Base-by-base conservation (phyloP, 2,113 vertebrate genomes). In the Nothoprocta pentlandii region DNA sequence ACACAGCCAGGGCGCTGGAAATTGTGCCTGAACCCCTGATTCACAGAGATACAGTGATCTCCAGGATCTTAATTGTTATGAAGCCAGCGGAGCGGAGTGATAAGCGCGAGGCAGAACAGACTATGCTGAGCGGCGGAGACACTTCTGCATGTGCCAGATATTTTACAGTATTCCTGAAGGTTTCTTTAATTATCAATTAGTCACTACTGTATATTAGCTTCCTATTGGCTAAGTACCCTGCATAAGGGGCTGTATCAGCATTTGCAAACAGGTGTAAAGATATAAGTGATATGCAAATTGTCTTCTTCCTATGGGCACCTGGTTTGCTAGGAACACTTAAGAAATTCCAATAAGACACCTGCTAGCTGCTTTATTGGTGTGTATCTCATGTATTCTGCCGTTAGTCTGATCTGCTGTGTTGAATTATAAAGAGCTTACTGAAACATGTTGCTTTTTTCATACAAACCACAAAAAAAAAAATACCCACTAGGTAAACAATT, bases 261-360 rank as follows among this genome's bases (percentile, higher is more conserved):
- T 94, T 95, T 89, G 46, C 85, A 94, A 95, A 85, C 89, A 97
- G 85, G 96, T 96, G 96, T 94, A 88, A 96, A 94, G 86, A 89
- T 83, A 80, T 66, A 95, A 94, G 86, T 74, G 84, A 87, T 93
- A 81, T 26, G 70, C 77, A 96, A 96, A 97, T 95, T 91, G 81
- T 93, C 87, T 85, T 84, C 79, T 96, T 97, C 69, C 68, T 86
- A 76, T 70, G 94, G 97, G 93, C 84, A 96, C 91, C 92, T 97
- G 90, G 56, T 88, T 97, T 94, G 83, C 85, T 94, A 71, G 94
- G 96, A 96, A 92, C 80, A 85, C 81, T 90, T 92, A 85, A 95
- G 93, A 95, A 96, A 92, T 96, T 95, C 84, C 84, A 82, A 80
- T 94, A 86, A 1, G 14, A 90, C 84, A 96, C 91, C 93, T 95